Evolutionary conservation across 1,140 invertebrate genomes (phyloP).

Genomic region (Zaprionus taronus): DNA sequence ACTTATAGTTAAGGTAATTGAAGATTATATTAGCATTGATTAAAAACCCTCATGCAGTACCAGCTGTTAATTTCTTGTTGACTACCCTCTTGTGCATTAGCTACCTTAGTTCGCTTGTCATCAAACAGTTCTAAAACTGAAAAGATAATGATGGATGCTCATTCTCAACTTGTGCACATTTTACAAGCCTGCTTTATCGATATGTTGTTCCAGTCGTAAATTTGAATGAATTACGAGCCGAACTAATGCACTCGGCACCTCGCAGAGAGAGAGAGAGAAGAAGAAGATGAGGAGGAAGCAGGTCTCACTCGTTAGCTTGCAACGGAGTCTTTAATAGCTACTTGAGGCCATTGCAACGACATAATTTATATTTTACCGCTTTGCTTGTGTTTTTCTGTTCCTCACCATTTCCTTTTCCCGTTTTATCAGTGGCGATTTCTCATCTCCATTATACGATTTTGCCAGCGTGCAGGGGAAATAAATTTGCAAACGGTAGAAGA

Average conservation of each 20-base stretch:
- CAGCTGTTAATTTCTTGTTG: too few relatives aligned
- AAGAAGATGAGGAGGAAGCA: background rate
- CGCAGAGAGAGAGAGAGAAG: slow-evolving; percentile 4
- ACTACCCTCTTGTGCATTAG: too few relatives aligned
- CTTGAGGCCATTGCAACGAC: slow-evolving; percentile 49
- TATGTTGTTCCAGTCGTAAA: slow-evolving; percentile 71
- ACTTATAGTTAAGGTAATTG: too few relatives aligned
- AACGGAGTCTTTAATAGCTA: slow-evolving; percentile 58
- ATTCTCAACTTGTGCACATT: background rate
- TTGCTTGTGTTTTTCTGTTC: slow-evolving; percentile 40
- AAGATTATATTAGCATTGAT: too few relatives aligned
- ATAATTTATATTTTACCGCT: slow-evolving; percentile 63
- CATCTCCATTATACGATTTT: slow-evolving; percentile 74
- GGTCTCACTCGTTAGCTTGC: slow-evolving; percentile 32
- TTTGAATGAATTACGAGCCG: slow-evolving; percentile 76
- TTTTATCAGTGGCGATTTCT: slow-evolving; percentile 69
- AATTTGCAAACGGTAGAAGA: slow-evolving; percentile 77
- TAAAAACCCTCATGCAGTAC: too few relatives aligned
- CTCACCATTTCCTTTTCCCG: slow-evolving; percentile 31
- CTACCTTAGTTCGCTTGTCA: background rate
- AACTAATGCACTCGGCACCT: slow-evolving; percentile 68
- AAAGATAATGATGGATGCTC: background rate
- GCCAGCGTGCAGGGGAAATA: slow-evolving; percentile 62
- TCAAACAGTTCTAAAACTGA: background rate
- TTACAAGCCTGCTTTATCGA: slow-evolving; percentile 11